Evolutionary conservation across 1,140 invertebrate species (phyloP).

Genomic region (Adoxophyes honmai): DNA sequence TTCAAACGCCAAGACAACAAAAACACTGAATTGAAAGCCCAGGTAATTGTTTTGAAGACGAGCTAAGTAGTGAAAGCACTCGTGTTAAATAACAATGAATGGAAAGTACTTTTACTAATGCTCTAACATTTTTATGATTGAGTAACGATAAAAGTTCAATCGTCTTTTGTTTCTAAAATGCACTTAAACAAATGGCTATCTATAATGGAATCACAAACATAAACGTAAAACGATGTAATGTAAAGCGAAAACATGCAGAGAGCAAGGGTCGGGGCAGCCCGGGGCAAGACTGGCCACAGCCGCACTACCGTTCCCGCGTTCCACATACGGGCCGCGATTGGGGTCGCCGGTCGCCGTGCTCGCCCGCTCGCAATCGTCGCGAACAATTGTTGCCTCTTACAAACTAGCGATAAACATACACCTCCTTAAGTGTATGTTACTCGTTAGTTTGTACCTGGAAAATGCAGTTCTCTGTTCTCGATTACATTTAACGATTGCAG

Average conservation of each 20-base stretch:
- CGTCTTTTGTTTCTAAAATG: neutral
- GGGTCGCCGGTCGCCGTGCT: constrained; percentile 32
- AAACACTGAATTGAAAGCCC: too few relatives aligned
- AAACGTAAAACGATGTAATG: constrained; percentile 12
- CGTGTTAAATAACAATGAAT: too few relatives aligned
- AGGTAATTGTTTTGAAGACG: too few relatives aligned
- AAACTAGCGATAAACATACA: constrained; percentile 25
- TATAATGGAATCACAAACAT: constrained; percentile 14
- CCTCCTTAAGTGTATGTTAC: constrained; percentile 17
- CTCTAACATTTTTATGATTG: neutral
- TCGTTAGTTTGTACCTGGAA: neutral
- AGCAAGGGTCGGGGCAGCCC: constrained; percentile 35
- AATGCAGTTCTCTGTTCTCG: neutral
- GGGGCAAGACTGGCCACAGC: constrained; percentile 29
- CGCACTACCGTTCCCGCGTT: constrained; percentile 53
- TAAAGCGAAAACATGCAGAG: constrained; percentile 27
- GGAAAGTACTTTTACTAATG: neutral
- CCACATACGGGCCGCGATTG: constrained; percentile 44
- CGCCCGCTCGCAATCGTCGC: constrained; percentile 9
- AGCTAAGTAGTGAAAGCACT: too few relatives aligned
- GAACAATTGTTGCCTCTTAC: constrained; percentile 18
- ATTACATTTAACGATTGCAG: neutral
- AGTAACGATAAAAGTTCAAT: neutral
- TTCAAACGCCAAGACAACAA: too few relatives aligned
- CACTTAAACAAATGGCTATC: constrained; percentile 13